Percentiles rank a stretch among this genome's conserved stretches.
Evolutionary conservation across 1,140 invertebrate genomes (phyloP).

Genomic region (Druon quercuslanigerum): DNA sequence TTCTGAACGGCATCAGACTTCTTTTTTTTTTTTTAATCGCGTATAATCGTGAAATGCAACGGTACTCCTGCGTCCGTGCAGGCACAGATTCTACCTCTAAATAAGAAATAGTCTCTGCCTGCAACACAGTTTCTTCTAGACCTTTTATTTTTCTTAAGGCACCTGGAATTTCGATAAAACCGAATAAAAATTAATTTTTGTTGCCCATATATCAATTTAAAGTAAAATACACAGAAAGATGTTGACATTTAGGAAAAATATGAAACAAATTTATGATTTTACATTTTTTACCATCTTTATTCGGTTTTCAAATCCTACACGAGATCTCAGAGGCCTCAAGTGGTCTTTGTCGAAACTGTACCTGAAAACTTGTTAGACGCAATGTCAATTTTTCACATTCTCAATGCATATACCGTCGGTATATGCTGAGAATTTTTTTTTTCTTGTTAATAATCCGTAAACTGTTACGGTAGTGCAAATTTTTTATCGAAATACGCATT

Average conservation of each 20-base stretch:
- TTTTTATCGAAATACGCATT: too few species aligned
- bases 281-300: conserved; percentile 39
- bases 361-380: conserved; percentile 81
- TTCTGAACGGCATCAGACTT: neutral
- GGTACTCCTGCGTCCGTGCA: conserved; percentile 72
- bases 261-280: neutral
- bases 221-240: too few species aligned
- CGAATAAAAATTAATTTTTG: neutral
- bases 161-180: conserved; percentile 36
- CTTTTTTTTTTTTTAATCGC: neutral
- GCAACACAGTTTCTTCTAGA: conserved; percentile 70
- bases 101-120: conserved; percentile 79
- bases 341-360: conserved; percentile 67
- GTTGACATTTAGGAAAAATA: too few species aligned
- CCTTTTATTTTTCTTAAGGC: conserved; percentile 41
- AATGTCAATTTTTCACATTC: conserved; percentile 54
- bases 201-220: too few species aligned
- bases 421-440: too few species aligned
- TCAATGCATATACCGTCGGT: neutral
- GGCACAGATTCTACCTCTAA: conserved; percentile 78
- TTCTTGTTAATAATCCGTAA: too few species aligned
- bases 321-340: neutral
- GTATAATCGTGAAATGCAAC: conserved; percentile 57
- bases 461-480: too few species aligned
- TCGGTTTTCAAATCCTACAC: neutral